A percentile compares a stretch with the other conserved stretches of the same genome.
Conservation (phyloP, 2,797 vertebrate genomes). For the Fundulus diaphanus region DNA sequence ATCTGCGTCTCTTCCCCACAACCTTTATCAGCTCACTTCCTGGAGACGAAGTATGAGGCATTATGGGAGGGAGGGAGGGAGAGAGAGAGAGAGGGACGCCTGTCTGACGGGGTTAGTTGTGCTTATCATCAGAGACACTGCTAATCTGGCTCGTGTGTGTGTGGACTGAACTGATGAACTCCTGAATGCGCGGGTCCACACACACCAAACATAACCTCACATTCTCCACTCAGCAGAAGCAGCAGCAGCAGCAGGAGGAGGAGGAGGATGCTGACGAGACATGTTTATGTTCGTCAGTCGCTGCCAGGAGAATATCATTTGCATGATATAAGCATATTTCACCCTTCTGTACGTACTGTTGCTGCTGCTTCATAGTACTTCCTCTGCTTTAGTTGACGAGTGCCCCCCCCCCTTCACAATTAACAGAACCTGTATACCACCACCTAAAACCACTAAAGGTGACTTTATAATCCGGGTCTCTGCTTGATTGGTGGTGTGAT, state of each 20-base stretch:
- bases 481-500: slow-evolving; percentile 17
- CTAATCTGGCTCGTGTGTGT: slow-evolving; percentile 68
- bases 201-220: slow-evolving; percentile 51
- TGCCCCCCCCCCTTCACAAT: slow-evolving; percentile 31
- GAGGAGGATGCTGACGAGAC: slow-evolving; percentile 64
- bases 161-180: slow-evolving; percentile 64
- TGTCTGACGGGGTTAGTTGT: slow-evolving; percentile 79
- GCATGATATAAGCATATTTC: slow-evolving; percentile 74
- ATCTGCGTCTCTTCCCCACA: slow-evolving; percentile 61
- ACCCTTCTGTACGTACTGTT: slow-evolving; percentile 34
- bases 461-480: slow-evolving; percentile 32
- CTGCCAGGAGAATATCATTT: slow-evolving; percentile 72
- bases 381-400: slow-evolving; percentile 30
- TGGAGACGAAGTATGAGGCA: slow-evolving; percentile 74
- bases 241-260: slow-evolving; percentile 38
- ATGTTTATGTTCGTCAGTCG: slow-evolving; percentile 70
- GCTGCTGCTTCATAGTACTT: slow-evolving; percentile 27
- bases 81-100: slow-evolving; percentile 66
- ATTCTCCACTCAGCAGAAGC: slow-evolving; percentile 56
- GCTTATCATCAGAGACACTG: slow-evolving; percentile 76
- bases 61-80: slow-evolving; percentile 69
- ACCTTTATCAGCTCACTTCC: slow-evolving; percentile 76
- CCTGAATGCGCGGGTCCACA: slow-evolving; percentile 46
- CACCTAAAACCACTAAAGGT: slow-evolving; percentile 29
- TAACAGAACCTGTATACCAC: slow-evolving; percentile 19